Conservation (phyloP, 2,888 invertebrate species). For the Sclerodermus sp. region DNA sequence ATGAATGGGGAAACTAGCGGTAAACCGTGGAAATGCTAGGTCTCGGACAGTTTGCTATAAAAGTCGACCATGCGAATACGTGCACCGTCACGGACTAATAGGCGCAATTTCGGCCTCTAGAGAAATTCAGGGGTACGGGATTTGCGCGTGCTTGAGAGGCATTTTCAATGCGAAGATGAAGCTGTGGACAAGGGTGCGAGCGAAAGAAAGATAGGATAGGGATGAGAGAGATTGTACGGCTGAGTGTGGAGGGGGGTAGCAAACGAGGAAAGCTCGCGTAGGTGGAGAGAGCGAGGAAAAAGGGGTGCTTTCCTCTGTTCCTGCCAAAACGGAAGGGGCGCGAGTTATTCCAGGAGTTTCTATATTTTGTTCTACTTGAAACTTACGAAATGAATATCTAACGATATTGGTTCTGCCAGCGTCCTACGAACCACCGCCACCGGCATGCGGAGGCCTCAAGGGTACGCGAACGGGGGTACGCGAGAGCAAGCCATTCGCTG, state of each 20-base stretch:
- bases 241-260: slow-evolving; percentile 1
- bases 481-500: slow-evolving; percentile 13
- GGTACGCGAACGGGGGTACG: slow-evolving; percentile 6
- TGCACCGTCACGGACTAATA: slow-evolving; percentile 30
- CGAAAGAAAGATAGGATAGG: slow-evolving; percentile 2
- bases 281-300: slow-evolving; percentile 15
- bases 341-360: slow-evolving; percentile 40
- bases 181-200: slow-evolving; percentile 8
- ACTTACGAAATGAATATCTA: slow-evolving; percentile 56
- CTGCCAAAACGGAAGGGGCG: slow-evolving; percentile 9
- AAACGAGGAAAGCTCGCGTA: slow-evolving; percentile 9
- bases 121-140: too few species aligned
- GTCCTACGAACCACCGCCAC: slow-evolving; percentile 19
- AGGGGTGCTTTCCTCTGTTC: slow-evolving; percentile 5
- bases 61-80: slow-evolving; percentile 18
- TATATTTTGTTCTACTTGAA: slow-evolving; percentile 56
- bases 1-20: too few species aligned
- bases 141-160: slow-evolving; percentile 12
- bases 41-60: background rate
- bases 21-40: too few species aligned
- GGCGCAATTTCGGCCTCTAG: slow-evolving; percentile 39
- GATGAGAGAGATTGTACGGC: slow-evolving; percentile 12
- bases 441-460: slow-evolving; percentile 6
- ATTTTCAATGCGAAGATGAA: slow-evolving; percentile 23
- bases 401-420: slow-evolving; percentile 50